Percentiles rank a stretch among this genome's conserved stretches.
Evolutionary conservation across 1,140 invertebrate genomes (phyloP).

Genomic region (Lycorma delicatula): DNA sequence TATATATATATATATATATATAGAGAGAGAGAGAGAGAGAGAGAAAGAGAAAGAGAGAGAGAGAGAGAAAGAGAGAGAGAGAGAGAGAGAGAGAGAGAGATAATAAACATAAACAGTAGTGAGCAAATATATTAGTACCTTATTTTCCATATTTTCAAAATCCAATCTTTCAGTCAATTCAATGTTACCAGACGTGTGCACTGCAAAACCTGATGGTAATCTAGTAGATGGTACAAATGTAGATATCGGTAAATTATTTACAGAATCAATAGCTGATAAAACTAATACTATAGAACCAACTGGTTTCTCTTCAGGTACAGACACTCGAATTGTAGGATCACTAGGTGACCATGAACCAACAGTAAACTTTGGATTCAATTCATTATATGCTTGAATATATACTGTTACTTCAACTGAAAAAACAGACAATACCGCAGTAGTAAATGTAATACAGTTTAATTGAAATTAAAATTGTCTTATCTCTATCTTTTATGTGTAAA

Average conservation of each 20-base stretch:
- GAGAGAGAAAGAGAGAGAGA: too few relatives aligned
- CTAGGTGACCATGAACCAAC: conserved; percentile 56
- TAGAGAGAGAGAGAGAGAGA: too few relatives aligned
- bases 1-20: too few relatives aligned
- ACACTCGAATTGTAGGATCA: conserved; percentile 55
- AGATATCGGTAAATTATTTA: conserved; percentile 35
- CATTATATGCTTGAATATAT: conserved; percentile 69
- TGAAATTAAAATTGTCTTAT: too few relatives aligned
- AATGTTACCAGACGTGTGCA: conserved; percentile 46
- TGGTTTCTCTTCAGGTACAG: conserved; percentile 65
- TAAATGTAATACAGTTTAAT: too few relatives aligned
- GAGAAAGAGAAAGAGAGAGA: too few relatives aligned
- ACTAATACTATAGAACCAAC: conserved; percentile 67
- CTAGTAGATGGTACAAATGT: conserved; percentile 20
- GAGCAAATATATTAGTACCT: too few relatives aligned
- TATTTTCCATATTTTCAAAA: conserved; percentile 57
- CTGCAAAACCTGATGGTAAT: conserved; percentile 21
- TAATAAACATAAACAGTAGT: too few relatives aligned
- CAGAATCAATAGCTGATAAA: conserved; percentile 62
- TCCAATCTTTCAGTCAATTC: conserved; percentile 61
- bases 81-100: too few relatives aligned
- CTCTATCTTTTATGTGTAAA: too few relatives aligned
- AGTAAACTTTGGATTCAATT: conserved; percentile 68
- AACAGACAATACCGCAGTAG: too few relatives aligned
- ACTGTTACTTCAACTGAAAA: conserved; percentile 57